These are phyloP conservation scores for Anagyrus pseudococci DNA, from an alignment of 2,888 invertebrate genomes.

Conservation along the genomic window DNA sequence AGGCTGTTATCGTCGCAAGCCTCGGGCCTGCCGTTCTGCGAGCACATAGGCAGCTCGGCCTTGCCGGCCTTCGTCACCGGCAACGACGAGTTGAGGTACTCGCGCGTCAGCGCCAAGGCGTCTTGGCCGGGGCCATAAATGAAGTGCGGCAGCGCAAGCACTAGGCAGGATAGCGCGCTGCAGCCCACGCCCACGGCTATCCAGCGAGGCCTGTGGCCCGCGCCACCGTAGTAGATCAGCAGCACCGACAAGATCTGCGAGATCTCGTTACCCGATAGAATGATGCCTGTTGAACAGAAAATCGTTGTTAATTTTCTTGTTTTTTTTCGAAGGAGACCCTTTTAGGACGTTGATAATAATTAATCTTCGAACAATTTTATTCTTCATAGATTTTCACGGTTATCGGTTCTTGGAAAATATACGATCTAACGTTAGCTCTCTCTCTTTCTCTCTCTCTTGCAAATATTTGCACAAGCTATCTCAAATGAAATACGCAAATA, in stretches of 20 bases:
- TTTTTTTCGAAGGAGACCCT: no score
- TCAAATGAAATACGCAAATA: no score
- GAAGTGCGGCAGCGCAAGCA: constrained; percentile 69
- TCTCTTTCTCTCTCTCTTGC: no score
- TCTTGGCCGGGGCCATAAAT: constrained; percentile 69
- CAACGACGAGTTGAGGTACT: constrained; percentile 55
- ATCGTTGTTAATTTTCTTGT: neutral
- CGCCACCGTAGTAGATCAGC: constrained; percentile 71
- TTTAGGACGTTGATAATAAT: no score
- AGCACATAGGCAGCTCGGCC: constrained; percentile 50
- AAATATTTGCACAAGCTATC: no score
- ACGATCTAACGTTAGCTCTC: no score
- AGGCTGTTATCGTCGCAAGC: constrained; percentile 60
- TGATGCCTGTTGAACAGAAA: constrained; percentile 70
- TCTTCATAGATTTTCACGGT: no score
- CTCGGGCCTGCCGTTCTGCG: constrained; percentile 50
- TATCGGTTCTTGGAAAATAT: no score
- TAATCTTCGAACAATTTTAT: no score
- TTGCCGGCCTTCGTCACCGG: constrained; percentile 31
- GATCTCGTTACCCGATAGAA: constrained; percentile 74
- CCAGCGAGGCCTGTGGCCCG: constrained; percentile 72
- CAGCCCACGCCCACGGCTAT: constrained; percentile 71
- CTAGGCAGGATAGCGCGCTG: constrained; percentile 69
- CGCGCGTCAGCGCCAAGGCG: constrained; percentile 63
- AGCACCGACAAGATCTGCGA: constrained; percentile 72